Percentiles rank a stretch among this genome's conserved stretches.
These are phyloP conservation scores for Hemicordylus capensis DNA, from an alignment of 2,113 vertebrate species.

Conservation along the genomic window DNA sequence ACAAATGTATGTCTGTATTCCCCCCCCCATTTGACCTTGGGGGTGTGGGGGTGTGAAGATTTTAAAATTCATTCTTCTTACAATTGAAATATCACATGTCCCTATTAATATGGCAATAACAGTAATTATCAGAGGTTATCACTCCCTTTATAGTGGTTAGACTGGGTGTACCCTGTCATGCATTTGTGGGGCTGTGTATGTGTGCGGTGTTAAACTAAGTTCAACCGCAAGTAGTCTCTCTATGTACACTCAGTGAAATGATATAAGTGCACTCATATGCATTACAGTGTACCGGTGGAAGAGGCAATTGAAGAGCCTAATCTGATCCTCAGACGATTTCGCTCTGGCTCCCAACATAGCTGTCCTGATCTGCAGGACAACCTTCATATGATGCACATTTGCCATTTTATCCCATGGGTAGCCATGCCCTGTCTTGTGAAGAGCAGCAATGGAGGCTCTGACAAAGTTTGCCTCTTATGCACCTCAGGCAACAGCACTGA, in stretches of 20 bases:
- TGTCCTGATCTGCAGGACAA: neutral
- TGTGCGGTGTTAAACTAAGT: neutral
- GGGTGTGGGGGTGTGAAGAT: no score
- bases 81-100: neutral
- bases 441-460: no score
- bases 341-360: neutral
- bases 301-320: neutral
- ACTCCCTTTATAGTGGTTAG: neutral
- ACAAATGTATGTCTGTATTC: neutral
- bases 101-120: no score
- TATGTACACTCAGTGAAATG: no score
- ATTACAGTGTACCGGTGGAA: neutral
- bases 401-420: neutral
- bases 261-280: neutral
- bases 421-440: neutral
- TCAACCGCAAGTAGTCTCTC: neutral
- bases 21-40: no score
- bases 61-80: no score
- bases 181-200: neutral
- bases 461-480: no score
- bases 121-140: neutral
- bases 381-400: neutral
- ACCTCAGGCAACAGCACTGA: no score
- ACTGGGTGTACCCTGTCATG: neutral
- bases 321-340: neutral